These are phyloP conservation scores for Hydractinia symbiolongicarpus DNA, from an alignment of 30 jellyfish, hydroid and myxozoan genomes.

Conservation along the genomic window DNA sequence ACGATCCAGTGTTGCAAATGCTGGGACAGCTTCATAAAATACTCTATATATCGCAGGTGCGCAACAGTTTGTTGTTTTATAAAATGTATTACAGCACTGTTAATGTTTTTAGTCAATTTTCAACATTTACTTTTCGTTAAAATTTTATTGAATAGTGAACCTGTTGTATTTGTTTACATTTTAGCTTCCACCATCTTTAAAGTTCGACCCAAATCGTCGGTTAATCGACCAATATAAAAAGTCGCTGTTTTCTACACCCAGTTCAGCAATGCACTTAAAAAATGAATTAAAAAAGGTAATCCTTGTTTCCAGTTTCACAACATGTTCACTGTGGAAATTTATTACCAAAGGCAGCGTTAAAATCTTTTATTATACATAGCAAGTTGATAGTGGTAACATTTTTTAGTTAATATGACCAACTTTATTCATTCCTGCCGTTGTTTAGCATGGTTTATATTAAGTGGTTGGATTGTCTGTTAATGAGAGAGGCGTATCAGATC, in stretches of 20 bases:
- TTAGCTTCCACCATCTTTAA: slow-evolving; percentile 84
- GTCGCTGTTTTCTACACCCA: slow-evolving; percentile 58
- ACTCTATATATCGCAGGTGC: slow-evolving; percentile 60
- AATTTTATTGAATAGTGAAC: not conserved
- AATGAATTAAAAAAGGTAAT: slow-evolving; percentile 79
- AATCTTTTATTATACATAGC: too few relatives aligned
- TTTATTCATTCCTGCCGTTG: not conserved
- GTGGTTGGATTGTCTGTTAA: not conserved
- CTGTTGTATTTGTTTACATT: slow-evolving; percentile 6
- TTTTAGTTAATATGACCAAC: not conserved
- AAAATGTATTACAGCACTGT: not conserved
- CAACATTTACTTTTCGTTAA: not conserved
- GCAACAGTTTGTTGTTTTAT: not conserved
- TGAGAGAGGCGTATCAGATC: not conserved
- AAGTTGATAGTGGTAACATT: too few relatives aligned
- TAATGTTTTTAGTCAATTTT: not conserved
- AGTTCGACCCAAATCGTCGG: slow-evolving; percentile 74
- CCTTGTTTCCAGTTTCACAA: not conserved
- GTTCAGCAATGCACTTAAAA: slow-evolving; percentile 61
- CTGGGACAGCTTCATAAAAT: slow-evolving; percentile 65
- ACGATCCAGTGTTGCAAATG: slow-evolving; percentile 74
- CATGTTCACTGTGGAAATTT: too few relatives aligned
- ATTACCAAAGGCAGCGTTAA: too few relatives aligned
- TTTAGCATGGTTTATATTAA: not conserved
- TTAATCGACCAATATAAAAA: slow-evolving; percentile 75